A percentile compares a stretch with the other conserved stretches of the same genome.
phyloP scores from a whole-genome alignment of 2,888 invertebrate species.

The Theodoxus fluviatilis region DNA sequence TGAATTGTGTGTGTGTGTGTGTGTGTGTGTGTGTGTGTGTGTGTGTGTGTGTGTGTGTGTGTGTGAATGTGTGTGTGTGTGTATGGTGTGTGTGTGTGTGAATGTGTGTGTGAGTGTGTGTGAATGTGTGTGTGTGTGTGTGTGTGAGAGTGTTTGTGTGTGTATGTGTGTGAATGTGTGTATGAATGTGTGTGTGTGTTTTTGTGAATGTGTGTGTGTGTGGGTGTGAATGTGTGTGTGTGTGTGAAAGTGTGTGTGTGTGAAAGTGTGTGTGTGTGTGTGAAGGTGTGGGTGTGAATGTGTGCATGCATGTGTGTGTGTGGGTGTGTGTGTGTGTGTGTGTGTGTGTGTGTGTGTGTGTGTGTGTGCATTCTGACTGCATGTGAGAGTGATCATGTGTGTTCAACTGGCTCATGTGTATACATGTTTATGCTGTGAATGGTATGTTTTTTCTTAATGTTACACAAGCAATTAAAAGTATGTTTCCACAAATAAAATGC shows the following conservation, averaged over 20 bases:
- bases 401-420: too few species aligned
- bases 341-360: conserved; percentile 16
- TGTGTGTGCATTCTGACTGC: background rate
- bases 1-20: background rate
- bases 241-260: conserved; percentile 4
- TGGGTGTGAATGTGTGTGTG: conserved; percentile 6
- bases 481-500: too few species aligned
- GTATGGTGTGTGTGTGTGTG: conserved; percentile 5
- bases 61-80: background rate
- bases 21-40: background rate
- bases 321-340: conserved; percentile 16
- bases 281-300: background rate
- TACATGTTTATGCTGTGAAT: too few species aligned
- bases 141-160: conserved; percentile 11
- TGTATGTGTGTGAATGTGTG: conserved; percentile 17
- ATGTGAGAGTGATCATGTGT: background rate
- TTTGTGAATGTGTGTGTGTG: background rate
- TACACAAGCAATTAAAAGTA: too few species aligned
- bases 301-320: background rate
- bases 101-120: conserved; percentile 5
- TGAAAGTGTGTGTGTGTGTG: conserved; percentile 1
- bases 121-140: conserved; percentile 15
- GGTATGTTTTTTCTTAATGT: too few species aligned
- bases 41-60: background rate
- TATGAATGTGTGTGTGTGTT: background rate